Evolutionary conservation across 53 echinoderm and acorn worm genomes (phyloP).

Genomic region (Zoroaster sp.): DNA sequence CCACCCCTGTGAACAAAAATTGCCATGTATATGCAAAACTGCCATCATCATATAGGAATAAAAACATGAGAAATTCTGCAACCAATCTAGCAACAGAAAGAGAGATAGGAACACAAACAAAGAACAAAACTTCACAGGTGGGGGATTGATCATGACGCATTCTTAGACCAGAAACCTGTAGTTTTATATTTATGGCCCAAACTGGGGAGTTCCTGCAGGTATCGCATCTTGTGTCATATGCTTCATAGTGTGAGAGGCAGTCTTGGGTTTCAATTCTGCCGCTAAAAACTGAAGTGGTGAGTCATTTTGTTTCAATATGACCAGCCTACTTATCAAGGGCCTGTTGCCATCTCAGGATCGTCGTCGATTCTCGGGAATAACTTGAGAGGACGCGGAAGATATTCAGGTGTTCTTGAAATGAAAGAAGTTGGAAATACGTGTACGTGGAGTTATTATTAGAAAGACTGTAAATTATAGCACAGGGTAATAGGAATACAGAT

Average conservation of each 20-base stretch:
- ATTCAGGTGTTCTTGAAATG: no score
- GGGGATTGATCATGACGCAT: neutral
- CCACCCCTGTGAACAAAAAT: no score
- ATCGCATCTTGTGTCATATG: neutral
- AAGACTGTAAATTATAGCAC: no score
- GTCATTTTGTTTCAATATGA: conserved; percentile 21
- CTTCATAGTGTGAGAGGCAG: neutral
- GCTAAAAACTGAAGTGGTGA: neutral
- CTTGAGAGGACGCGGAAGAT: neutral
- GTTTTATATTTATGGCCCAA: neutral
- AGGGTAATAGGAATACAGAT: no score
- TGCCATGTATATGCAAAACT: no score
- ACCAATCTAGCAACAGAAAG: neutral
- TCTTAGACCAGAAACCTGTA: neutral
- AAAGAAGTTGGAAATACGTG: no score
- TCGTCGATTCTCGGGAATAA: neutral
- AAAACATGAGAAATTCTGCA: neutral
- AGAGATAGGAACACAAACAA: neutral
- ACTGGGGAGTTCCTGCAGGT: neutral
- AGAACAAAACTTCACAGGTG: neutral
- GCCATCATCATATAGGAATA: no score
- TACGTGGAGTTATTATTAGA: no score
- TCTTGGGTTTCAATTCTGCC: neutral
- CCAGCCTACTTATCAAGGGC: neutral
- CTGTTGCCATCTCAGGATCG: neutral